Evolutionary conservation across 2,888 invertebrate genomes (phyloP), one percentile per base, ranked within the genome.

Genomic region (Eristalis pertinax): DNA sequence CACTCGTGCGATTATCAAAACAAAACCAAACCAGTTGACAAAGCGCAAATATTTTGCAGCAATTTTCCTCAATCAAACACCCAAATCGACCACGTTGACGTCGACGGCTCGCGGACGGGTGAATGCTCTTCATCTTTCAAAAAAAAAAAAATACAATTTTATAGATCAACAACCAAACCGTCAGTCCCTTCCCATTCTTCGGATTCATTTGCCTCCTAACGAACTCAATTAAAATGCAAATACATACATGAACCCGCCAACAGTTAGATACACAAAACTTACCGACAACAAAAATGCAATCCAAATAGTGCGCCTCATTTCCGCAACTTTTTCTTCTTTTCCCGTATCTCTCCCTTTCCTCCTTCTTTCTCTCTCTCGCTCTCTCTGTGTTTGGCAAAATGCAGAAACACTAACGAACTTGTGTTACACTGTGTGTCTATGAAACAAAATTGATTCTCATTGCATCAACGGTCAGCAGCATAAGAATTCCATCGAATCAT

Each of bases 221-320:
- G 29, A 22, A 69, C 67, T 70, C 69, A 70, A 74, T 77, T 83
- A 65, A 76, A 68, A 72, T 75, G 65, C 58, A 72, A 73, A 84
- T 67, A 67, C 67, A 29, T 4, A 74, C 50, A n/a, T 35, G 35
- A 29, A 74, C 29, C n/a, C 50, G 50, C 68, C 15, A 76, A 68
- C 41, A 11, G 60, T 62, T 68, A 29, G 62, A 77, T 60, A 77
- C 76, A 68, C 74, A 24, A 19, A 41, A 69, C 87, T 87, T 84
- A 87, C 87, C 87, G 75, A 84, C 72, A 87, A 26, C 75, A 84
- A 68, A 80, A 84, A 84, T 87, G 87, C 87, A 87, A 87, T 87
- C 87, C 84, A 87, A 84, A 84, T 84, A 77, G 87, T 80, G 84
- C 72, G 64, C 87, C 79, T 84, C 87, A 87, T 87, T 84, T 87